These are phyloP conservation scores for Cheilosia variabilis DNA, from an alignment of 2,888 invertebrate genomes.

Conservation along the genomic window DNA sequence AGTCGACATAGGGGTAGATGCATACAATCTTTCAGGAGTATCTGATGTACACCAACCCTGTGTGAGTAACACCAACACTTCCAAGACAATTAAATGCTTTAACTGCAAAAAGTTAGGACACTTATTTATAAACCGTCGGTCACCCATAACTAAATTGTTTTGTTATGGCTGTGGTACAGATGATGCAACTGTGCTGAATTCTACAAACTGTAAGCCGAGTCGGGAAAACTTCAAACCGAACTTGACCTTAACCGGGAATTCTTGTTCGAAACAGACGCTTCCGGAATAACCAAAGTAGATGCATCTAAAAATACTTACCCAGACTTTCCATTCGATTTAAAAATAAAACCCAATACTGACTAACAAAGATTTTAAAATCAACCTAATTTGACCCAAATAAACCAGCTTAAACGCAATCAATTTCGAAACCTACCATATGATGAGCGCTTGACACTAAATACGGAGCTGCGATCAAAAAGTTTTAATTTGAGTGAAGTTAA, in stretches of 20 bases:
- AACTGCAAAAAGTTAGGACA: conserved; percentile 1
- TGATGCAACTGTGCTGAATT: not conserved
- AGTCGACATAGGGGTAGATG: not conserved
- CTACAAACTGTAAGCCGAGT: not conserved
- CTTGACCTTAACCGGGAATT: not conserved
- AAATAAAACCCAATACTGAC: not conserved
- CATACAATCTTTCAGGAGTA: not conserved
- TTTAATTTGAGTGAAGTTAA: not conserved
- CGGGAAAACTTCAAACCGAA: conserved; percentile 1
- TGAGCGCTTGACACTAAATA: not conserved
- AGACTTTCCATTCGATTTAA: not conserved
- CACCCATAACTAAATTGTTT: not conserved
- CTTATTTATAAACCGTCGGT: not conserved
- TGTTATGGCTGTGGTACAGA: conserved; percentile 16
- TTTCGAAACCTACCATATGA: not conserved
- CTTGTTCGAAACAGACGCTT: conserved; percentile 15
- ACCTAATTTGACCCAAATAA: not conserved
- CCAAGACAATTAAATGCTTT: not conserved
- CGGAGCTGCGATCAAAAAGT: not conserved
- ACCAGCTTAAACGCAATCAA: not conserved
- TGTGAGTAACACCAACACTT: not conserved
- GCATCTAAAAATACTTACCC: not conserved
- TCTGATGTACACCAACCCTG: not conserved
- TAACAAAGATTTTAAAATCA: not conserved
- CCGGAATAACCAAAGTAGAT: conserved; percentile 17